phyloP scores from a whole-genome alignment of 2,113 vertebrate species.

The Megaleporinus macrocephalus region DNA sequence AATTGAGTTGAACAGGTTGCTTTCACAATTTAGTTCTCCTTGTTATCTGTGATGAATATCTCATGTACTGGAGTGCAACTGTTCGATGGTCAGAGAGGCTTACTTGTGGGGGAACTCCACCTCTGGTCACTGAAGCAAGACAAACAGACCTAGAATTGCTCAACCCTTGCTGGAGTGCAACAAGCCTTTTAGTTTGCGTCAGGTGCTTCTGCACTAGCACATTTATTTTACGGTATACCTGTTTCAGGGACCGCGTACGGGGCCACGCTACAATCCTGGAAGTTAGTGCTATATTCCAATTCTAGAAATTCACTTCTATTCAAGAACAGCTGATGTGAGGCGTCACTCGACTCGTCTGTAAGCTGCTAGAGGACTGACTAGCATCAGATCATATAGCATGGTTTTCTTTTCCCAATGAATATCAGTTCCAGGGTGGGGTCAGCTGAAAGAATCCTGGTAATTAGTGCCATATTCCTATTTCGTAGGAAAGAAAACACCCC shows the following conservation, averaged over 20 bases:
- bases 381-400: not conserved
- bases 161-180: no score
- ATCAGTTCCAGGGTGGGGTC: not conserved
- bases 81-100: not conserved
- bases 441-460: not conserved
- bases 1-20: not conserved
- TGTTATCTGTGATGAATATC: not conserved
- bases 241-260: no score
- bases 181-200: no score
- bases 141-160: not conserved
- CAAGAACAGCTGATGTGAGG: no score
- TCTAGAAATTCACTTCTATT: no score
- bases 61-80: not conserved
- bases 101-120: not conserved
- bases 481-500: not conserved
- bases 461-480: not conserved
- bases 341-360: no score
- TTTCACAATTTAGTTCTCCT: not conserved
- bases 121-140: not conserved
- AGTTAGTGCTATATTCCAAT: no score
- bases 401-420: not conserved
- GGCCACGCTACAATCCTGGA: no score
- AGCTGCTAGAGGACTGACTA: no score
- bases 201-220: no score
- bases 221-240: no score